Evolutionary conservation across 2,113 vertebrate species (phyloP).

Genomic region (Rhineura floridana): DNA sequence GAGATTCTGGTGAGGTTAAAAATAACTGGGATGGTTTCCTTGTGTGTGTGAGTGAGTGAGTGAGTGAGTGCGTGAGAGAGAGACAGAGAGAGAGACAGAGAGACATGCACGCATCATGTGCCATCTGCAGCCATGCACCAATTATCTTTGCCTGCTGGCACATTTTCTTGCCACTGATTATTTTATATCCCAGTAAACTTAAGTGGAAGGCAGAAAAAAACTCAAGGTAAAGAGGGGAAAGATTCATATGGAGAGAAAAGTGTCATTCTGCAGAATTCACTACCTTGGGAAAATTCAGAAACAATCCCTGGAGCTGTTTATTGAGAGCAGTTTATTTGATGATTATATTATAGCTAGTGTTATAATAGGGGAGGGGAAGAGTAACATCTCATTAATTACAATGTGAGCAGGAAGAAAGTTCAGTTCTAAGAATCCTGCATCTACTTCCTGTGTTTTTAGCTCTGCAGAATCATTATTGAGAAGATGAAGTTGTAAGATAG

Average conservation of each 20-base stretch:
- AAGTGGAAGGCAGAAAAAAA: neutral
- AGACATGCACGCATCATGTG: neutral
- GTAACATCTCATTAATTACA: neutral
- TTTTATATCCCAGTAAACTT: neutral
- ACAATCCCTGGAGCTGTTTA: neutral
- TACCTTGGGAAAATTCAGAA: neutral
- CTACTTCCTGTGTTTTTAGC: neutral
- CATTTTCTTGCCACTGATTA: neutral
- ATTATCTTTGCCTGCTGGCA: neutral
- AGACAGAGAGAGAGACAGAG: too few species aligned
- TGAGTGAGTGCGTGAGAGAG: too few species aligned
- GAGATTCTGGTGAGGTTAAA: neutral
- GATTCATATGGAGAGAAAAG: neutral
- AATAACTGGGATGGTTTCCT: neutral
- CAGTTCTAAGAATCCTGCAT: too few species aligned
- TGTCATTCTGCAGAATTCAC: neutral
- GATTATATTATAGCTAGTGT: neutral
- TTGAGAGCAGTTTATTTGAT: neutral
- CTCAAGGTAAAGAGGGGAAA: neutral
- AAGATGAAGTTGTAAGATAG: too few species aligned
- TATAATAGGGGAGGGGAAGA: neutral
- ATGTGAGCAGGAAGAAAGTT: neutral
- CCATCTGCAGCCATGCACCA: neutral
- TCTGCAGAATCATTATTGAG: neutral
- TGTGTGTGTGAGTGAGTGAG: rapidly evolving